Percentiles rank a stretch among this genome's conserved stretches.
These are phyloP conservation scores for Cyanocitta stelleri DNA, from an alignment of 2,113 vertebrate species.

Conservation along the genomic window DNA sequence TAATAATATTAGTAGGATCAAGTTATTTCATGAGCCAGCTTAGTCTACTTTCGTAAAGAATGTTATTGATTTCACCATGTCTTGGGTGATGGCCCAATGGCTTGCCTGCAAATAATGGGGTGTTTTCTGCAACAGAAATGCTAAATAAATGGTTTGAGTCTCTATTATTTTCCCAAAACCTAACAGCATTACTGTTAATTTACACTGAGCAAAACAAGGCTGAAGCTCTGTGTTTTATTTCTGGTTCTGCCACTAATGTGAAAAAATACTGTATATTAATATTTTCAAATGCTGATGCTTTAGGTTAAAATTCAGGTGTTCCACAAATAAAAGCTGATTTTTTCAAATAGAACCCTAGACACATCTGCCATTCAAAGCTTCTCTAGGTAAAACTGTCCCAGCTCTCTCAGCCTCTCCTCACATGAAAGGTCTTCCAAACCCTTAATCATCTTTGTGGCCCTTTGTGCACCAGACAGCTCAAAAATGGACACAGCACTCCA, in stretches of 20 bases:
- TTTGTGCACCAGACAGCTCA: background rate
- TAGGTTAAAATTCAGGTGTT: background rate
- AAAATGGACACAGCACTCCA: background rate
- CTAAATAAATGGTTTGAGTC: background rate
- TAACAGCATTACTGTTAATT: background rate
- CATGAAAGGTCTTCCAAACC: background rate
- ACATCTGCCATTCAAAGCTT: background rate
- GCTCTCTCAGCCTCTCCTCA: background rate
- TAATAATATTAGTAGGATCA: slow-evolving; percentile 34
- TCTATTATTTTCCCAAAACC: background rate
- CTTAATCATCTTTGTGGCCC: background rate
- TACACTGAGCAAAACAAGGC: background rate
- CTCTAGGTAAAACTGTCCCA: background rate
- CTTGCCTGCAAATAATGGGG: background rate
- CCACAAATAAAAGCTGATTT: background rate
- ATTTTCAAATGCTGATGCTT: background rate
- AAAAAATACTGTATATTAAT: background rate
- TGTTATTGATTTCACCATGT: background rate
- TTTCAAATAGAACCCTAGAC: background rate
- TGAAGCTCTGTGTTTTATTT: background rate
- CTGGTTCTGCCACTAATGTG: background rate
- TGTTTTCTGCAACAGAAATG: background rate
- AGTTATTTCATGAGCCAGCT: background rate
- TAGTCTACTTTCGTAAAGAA: background rate
- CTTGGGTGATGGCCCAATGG: background rate